Percentiles rank a stretch among this genome's conserved stretches.
Evolutionary conservation across 2,113 vertebrate species (phyloP).

Genomic region (Baryphthengus martii): DNA sequence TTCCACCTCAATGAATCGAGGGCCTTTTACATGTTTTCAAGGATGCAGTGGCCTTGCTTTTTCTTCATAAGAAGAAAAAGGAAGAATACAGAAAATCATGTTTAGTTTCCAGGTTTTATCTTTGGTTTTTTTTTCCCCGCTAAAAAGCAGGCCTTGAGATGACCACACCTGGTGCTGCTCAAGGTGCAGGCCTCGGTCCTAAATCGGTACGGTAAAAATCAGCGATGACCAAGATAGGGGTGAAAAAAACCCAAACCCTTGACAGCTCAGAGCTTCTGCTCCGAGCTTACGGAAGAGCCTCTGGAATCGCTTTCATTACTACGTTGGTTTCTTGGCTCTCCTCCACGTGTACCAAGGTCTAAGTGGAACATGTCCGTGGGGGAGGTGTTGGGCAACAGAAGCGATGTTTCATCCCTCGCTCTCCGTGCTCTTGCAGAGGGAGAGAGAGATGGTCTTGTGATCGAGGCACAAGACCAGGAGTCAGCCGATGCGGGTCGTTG

Average conservation of each 20-base stretch:
- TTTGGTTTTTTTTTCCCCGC: accelerated
- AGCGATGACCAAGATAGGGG: not conserved
- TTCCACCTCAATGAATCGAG: not conserved
- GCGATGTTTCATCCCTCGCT: slow-evolving; percentile 44
- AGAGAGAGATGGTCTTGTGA: slow-evolving; percentile 38
- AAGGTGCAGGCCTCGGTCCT: not conserved
- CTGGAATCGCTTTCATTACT: not conserved
- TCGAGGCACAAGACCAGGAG: slow-evolving; percentile 40
- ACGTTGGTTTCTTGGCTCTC: not conserved
- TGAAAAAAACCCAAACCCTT: not conserved
- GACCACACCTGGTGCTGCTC: not conserved
- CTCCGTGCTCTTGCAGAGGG: not conserved
- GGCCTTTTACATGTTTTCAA: not conserved
- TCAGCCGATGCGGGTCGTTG: slow-evolving; percentile 26
- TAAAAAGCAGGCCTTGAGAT: not conserved
- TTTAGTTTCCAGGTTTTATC: not conserved
- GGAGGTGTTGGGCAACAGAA: slow-evolving; percentile 50
- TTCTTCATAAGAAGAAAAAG: not conserved
- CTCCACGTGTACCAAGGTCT: not conserved
- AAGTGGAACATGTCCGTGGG: not conserved
- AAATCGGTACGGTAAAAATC: not conserved
- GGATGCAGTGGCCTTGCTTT: not conserved
- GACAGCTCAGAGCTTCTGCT: not conserved
- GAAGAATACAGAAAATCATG: not conserved
- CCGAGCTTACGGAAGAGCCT: not conserved